Evolutionary conservation across 2,113 vertebrate genomes (phyloP), one percentile per base, ranked within the genome.

Genomic region (Cercocebus atys): DNA sequence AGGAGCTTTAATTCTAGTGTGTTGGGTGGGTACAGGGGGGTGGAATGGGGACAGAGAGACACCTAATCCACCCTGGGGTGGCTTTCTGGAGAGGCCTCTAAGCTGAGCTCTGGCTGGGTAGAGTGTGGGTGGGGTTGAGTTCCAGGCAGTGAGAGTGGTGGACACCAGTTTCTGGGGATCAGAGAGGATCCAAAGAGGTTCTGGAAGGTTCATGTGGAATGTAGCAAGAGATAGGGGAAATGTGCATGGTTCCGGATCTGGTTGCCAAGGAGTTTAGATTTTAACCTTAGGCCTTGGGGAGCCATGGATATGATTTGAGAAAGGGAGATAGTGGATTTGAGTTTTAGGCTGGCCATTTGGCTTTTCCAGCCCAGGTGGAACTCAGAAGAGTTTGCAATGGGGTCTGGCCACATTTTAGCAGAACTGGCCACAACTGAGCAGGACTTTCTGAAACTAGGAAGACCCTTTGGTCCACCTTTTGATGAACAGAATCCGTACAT

Each of bases 161-260:
- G 72, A 55, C 43, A 25, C 59, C 27, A 5, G 13, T 79, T 43
- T 85, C 52, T 64, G 64, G 93, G 68, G n/a, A n/a, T 20, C 30
- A n/a, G 88, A 78, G 83, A 90, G 66, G 14, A 64, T 32, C 1
- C 0, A 18, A 5, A 47, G 83, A 43, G 45, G 43, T 80, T 64
- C 88, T 70, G 55, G 68, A 52, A 76, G 47, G 13, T 17, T 88
- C 4, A 0, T 20, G 55, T 75, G 64, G 50, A 10, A 18, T 1
- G 38, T 30, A 50, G 80, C n/a, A 2, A 59, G 81, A 59, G 66
- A 16, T 22, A 32, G 45, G 20, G 79, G 75, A 66, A 30, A 1
- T 20, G 64, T 73, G n/a, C 3, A 13, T 13, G 0, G 30, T 3
- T 22, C 35, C 3, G 3, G 50, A 16, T 30, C 12, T 13, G 8